Evolutionary conservation across 2,113 vertebrate species (phyloP).

Genomic region (Mellivora capensis): DNA sequence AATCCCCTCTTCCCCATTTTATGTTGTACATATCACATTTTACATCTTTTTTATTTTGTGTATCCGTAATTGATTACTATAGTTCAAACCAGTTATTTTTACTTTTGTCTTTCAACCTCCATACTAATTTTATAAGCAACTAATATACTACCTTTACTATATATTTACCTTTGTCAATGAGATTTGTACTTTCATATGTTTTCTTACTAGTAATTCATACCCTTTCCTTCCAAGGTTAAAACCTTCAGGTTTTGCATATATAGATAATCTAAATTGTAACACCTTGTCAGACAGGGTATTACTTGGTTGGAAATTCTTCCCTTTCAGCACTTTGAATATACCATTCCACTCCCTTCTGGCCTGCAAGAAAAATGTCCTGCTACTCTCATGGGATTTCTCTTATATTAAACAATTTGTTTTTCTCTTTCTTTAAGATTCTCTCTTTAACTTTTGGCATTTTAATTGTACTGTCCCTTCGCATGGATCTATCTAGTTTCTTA

Average conservation of each 20-base stretch:
- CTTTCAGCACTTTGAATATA: background rate
- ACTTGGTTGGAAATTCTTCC: background rate
- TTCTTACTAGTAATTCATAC: background rate
- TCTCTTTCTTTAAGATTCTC: background rate
- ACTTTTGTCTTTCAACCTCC: background rate
- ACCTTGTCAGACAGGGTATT: background rate
- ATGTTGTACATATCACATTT: background rate
- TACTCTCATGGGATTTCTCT: background rate
- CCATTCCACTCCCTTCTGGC: background rate
- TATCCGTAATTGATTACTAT: background rate
- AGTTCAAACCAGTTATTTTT: background rate
- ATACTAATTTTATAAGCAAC: background rate
- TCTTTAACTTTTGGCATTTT: background rate
- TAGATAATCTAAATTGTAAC: background rate
- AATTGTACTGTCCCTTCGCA: background rate
- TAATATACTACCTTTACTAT: background rate
- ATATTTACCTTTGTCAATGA: background rate
- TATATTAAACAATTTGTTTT: background rate
- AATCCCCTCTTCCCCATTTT: background rate
- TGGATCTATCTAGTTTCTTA: background rate
- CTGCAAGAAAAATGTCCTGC: background rate
- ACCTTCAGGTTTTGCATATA: background rate
- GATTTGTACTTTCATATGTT: background rate
- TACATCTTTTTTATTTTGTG: background rate
- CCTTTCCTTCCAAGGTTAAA: background rate